Conservation (phyloP, 2,888 invertebrate species). For the Dolichomitus sp. region DNA sequence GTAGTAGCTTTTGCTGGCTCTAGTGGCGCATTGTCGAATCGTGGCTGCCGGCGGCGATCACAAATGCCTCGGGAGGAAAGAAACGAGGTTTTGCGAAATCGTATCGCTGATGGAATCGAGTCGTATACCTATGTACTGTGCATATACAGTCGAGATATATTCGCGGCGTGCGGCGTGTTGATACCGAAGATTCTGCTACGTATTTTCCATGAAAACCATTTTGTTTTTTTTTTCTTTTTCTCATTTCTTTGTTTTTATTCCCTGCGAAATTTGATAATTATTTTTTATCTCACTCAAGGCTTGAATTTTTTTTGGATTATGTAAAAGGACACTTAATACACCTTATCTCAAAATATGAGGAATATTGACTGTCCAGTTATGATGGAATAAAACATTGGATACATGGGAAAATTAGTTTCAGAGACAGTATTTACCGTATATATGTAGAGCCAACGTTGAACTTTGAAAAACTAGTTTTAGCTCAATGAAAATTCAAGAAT, state of each 20-base stretch:
- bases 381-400: too few species aligned
- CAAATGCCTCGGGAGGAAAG: constrained; percentile 13
- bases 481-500: too few species aligned
- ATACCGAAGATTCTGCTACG: neutral
- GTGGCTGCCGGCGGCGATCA: neutral
- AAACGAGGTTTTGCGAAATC: constrained; percentile 70
- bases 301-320: too few species aligned
- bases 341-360: too few species aligned
- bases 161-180: neutral
- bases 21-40: constrained; percentile 22
- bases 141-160: neutral
- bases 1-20: neutral
- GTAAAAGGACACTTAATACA: too few species aligned
- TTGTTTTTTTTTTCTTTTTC: neutral
- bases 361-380: too few species aligned
- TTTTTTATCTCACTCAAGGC: neutral
- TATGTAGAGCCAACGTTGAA: too few species aligned
- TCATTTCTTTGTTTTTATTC: neutral
- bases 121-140: constrained; percentile 21
- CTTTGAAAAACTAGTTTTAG: too few species aligned
- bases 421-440: too few species aligned
- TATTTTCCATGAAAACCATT: neutral
- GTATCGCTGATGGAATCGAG: constrained; percentile 75
- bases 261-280: neutral
- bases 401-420: too few species aligned